Evolutionary conservation across 2,888 invertebrate genomes (phyloP).

Genomic region (Cacoxenus indagator): DNA sequence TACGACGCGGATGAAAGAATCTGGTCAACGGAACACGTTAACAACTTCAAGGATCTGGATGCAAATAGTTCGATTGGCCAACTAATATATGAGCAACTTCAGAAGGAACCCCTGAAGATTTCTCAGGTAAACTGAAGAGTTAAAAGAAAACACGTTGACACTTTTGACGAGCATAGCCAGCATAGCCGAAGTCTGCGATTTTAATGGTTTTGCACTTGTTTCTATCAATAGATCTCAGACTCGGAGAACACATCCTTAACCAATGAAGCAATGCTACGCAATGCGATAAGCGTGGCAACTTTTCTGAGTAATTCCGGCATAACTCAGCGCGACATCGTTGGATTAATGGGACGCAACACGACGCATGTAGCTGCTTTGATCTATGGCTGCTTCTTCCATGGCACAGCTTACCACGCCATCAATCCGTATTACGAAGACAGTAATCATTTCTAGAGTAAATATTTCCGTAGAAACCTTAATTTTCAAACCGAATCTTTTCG

Average conservation of each 20-base stretch:
- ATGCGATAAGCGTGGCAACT: conserved; percentile 47
- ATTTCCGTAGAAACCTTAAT: too few species aligned
- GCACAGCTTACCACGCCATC: too few species aligned
- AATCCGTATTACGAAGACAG: conserved; percentile 43
- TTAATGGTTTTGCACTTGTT: neutral
- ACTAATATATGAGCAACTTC: conserved; percentile 49
- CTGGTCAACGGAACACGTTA: neutral
- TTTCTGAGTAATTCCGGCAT: conserved; percentile 43
- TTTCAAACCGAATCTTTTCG: too few species aligned
- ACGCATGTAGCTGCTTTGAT: conserved; percentile 51
- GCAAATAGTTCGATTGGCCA: conserved; percentile 43
- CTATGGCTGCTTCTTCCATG: conserved; percentile 58
- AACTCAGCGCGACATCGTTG: conserved; percentile 48
- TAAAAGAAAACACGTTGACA: too few species aligned
- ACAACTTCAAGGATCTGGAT: neutral
- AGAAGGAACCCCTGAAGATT: conserved; percentile 43
- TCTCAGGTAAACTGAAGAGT: conserved; percentile 34
- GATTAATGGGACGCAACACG: conserved; percentile 53
- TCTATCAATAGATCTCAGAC: conserved; percentile 48
- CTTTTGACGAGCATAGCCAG: too few species aligned
- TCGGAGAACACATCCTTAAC: conserved; percentile 46
- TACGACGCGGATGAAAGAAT: neutral
- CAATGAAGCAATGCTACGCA: conserved; percentile 43
- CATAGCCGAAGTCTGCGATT: too few species aligned
- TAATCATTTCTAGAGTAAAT: too few species aligned